A percentile compares a stretch with the other conserved stretches of the same genome.
Conservation (phyloP, 2,113 vertebrate species). For the Tyto alba region DNA sequence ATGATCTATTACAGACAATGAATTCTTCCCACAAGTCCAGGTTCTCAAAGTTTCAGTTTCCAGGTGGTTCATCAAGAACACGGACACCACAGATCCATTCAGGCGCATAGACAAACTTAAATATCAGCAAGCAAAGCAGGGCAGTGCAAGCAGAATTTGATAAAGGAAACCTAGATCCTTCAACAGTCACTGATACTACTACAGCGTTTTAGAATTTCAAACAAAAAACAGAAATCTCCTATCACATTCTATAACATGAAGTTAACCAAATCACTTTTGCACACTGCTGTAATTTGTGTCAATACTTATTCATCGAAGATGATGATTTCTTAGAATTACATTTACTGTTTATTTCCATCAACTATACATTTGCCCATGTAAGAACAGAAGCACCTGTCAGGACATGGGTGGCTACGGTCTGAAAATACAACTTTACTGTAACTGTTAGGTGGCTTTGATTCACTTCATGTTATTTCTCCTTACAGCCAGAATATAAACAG, state of each 20-base stretch:
- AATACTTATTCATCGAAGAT: neutral
- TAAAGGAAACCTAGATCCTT: neutral
- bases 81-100: neutral
- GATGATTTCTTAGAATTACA: neutral
- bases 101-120: neutral
- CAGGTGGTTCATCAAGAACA: neutral
- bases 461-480: neutral
- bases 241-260: neutral
- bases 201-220: neutral
- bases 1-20: neutral
- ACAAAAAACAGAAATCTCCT: neutral
- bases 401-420: rapidly evolving
- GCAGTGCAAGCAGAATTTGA: neutral
- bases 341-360: neutral
- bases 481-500: neutral
- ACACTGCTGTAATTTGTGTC: neutral
- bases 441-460: neutral
- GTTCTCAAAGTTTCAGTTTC: neutral
- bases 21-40: neutral
- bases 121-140: neutral
- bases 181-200: neutral
- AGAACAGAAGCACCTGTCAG: neutral
- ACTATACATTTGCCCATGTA: neutral
- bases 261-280: neutral
- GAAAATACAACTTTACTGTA: neutral